phyloP scores from a whole-genome alignment of 1,140 invertebrate genomes.

The Drosophila pallidifrons region DNA sequence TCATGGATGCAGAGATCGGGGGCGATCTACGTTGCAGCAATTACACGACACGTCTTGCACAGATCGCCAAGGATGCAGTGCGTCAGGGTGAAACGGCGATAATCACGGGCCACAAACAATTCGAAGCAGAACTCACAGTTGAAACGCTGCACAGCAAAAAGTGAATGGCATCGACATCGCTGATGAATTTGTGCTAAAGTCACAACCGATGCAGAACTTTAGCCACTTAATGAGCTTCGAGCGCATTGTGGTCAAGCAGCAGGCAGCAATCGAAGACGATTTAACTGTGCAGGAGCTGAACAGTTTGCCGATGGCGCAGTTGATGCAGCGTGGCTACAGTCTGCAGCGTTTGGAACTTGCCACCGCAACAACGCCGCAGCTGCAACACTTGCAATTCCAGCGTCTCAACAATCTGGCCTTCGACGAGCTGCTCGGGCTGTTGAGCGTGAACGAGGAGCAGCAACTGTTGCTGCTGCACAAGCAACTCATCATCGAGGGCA shows the following conservation, averaged over 20 bases:
- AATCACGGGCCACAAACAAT: conserved; percentile 64
- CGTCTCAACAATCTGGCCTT: conserved; percentile 67
- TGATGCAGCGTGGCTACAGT: conserved; percentile 53
- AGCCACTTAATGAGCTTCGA: conserved; percentile 35
- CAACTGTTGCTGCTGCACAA: conserved; percentile 62
- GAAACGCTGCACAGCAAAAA: conserved; percentile 23
- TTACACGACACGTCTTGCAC: conserved; percentile 49
- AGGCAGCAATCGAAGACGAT: conserved; percentile 18
- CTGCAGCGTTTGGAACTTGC: conserved; percentile 57
- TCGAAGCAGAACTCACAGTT: conserved; percentile 50
- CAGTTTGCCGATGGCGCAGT: conserved; percentile 41
- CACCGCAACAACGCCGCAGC: conserved; percentile 8
- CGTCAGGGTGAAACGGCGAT: conserved; percentile 55
- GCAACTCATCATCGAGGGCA: conserved; percentile 73
- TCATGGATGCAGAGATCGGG: conserved; percentile 60
- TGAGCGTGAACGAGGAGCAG: conserved; percentile 14
- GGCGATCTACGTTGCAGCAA: conserved; percentile 58
- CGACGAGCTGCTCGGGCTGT: conserved; percentile 56
- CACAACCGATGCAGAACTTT: conserved; percentile 39
- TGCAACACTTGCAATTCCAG: conserved; percentile 55
- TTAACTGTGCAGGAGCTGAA: conserved; percentile 52
- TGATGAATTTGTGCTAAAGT: conserved; percentile 56
- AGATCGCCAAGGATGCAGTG: conserved; percentile 58
- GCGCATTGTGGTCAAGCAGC: conserved; percentile 37
- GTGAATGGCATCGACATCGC: conserved; percentile 39